Conservation (phyloP, 2,113 vertebrate genomes). For the Myrmecobius fasciatus region DNA sequence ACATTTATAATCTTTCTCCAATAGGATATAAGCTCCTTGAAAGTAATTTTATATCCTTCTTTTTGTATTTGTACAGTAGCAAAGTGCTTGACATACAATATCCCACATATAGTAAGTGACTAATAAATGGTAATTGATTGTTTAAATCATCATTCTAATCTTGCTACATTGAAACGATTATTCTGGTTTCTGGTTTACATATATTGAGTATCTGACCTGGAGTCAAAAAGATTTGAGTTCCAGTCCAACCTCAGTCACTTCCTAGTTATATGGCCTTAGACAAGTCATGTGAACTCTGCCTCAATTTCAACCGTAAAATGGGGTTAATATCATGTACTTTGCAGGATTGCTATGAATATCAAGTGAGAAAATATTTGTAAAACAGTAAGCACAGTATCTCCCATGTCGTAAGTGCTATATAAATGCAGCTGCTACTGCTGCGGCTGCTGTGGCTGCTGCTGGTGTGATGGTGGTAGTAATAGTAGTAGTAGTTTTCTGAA, state of each 20-base stretch:
- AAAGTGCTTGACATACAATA: not conserved
- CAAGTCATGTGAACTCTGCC: not conserved
- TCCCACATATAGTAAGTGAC: not conserved
- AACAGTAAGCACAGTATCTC: not conserved
- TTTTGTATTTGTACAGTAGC: conserved; percentile 7
- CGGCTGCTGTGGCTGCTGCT: too few species aligned
- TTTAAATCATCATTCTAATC: not conserved
- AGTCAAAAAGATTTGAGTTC: too few species aligned
- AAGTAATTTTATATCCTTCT: conserved; percentile 10
- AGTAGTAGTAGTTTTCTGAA: too few species aligned
- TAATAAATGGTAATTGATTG: conserved; percentile 11
- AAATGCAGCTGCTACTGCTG: not conserved
- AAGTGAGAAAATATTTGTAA: not conserved
- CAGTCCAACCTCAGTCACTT: not conserved
- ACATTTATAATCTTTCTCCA: not conserved
- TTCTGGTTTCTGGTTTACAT: not conserved
- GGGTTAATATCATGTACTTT: not conserved
- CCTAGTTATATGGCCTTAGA: not conserved
- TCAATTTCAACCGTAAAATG: not conserved
- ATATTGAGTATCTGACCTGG: not conserved
- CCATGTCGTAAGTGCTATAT: not conserved
- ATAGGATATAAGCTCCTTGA: conserved; percentile 4
- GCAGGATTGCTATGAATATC: not conserved
- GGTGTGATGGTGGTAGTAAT: too few species aligned
- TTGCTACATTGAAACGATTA: not conserved